A percentile compares a stretch with the other conserved stretches of the same genome.
Evolutionary conservation across 2,797 vertebrate genomes (phyloP).

Genomic region (Muscicapa comitata): DNA sequence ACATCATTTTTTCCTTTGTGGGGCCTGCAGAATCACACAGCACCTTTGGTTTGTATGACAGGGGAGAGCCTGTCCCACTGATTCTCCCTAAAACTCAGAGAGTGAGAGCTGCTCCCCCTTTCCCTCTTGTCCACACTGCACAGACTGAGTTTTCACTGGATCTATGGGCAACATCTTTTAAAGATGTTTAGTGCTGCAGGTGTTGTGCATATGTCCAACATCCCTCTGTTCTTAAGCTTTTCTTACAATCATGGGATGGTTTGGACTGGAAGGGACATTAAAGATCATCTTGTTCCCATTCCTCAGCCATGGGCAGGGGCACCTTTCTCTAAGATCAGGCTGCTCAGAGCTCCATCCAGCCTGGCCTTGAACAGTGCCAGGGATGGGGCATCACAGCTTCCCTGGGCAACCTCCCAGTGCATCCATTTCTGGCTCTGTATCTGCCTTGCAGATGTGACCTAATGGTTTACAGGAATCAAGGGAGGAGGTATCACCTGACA

Average conservation of each 20-base stretch:
- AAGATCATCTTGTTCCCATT: not conserved
- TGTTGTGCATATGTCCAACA: not conserved
- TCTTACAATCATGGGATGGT: not conserved
- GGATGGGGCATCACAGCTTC: not conserved
- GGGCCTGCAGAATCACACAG: not conserved
- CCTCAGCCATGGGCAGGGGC: not conserved
- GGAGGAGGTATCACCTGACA: not conserved
- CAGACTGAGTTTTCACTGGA: not conserved
- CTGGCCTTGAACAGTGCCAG: not conserved
- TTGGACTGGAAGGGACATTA: not conserved
- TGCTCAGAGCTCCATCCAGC: not conserved
- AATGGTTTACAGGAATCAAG: not conserved
- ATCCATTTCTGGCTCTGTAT: not conserved
- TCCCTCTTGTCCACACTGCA: not conserved
- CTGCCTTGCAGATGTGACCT: not conserved
- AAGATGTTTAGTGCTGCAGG: not conserved
- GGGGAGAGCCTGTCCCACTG: not conserved
- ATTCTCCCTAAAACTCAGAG: not conserved
- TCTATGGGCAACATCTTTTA: not conserved
- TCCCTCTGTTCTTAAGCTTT: not conserved
- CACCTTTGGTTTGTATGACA: not conserved
- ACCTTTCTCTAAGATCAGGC: not conserved
- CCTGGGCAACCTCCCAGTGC: not conserved
- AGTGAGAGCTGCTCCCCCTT: not conserved
- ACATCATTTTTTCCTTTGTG: fast-evolving